Conservation (phyloP, 2,113 vertebrate genomes). For the Urocynchramus pylzowi region DNA sequence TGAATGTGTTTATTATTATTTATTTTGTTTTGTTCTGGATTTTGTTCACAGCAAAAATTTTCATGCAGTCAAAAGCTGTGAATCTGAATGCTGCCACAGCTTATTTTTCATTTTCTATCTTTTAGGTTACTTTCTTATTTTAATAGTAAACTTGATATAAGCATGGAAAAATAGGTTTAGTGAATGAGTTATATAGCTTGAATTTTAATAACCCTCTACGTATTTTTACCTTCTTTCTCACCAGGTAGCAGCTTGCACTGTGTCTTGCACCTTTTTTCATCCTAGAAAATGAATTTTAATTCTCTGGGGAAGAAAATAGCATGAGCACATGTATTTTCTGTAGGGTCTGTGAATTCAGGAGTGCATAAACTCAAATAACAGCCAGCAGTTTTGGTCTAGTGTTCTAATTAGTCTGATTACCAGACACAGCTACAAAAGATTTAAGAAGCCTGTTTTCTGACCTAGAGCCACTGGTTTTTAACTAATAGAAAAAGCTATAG, state of each 20-base stretch:
- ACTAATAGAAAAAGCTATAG: neutral
- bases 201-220: neutral
- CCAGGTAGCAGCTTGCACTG: neutral
- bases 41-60: neutral
- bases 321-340: neutral
- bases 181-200: neutral
- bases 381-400: neutral
- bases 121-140: neutral
- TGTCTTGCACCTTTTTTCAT: neutral
- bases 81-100: neutral
- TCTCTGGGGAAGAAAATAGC: neutral
- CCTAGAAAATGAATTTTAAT: neutral
- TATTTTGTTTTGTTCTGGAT: neutral
- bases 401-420: neutral
- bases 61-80: neutral
- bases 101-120: neutral
- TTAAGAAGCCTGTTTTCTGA: neutral
- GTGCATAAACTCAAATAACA: neutral
- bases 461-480: neutral
- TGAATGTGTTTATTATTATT: neutral
- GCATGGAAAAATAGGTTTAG: neutral
- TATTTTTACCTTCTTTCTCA: neutral
- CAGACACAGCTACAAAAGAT: neutral
- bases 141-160: neutral
- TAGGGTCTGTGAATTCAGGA: neutral